Evolutionary conservation across 1,140 invertebrate species (phyloP).

Genomic region (Orchesella cincta): DNA sequence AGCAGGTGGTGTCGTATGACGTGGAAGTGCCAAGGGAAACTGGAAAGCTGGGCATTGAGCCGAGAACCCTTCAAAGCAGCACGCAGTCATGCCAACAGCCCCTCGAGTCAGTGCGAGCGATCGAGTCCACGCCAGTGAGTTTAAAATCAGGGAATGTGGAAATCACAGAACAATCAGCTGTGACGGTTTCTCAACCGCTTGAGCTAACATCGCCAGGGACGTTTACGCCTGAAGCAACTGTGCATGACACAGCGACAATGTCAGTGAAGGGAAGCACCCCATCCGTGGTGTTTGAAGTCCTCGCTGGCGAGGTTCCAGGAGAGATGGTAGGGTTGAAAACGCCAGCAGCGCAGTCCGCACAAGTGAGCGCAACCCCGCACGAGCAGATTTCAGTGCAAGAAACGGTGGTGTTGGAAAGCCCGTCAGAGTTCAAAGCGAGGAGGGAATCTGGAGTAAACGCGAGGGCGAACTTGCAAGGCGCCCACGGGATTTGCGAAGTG

Average conservation of each 20-base stretch:
- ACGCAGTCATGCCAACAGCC: not conserved
- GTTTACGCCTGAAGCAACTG: not conserved
- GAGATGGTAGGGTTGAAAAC: not conserved
- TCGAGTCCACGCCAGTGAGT: not conserved
- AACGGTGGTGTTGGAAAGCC: not conserved
- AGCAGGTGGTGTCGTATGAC: too few species aligned
- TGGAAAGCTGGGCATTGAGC: not conserved
- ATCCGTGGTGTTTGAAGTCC: not conserved
- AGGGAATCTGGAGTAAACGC: too few species aligned
- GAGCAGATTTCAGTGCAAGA: not conserved
- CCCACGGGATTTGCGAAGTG: too few species aligned
- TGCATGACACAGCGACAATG: not conserved
- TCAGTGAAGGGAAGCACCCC: not conserved
- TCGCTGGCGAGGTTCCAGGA: not conserved
- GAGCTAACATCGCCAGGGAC: not conserved
- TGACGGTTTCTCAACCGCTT: not conserved
- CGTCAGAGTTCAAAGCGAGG: not conserved
- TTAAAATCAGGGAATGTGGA: not conserved
- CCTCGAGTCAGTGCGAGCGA: not conserved
- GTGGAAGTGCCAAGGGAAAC: not conserved
- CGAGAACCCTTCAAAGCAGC: not conserved
- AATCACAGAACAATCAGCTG: not conserved
- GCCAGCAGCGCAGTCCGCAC: not conserved
- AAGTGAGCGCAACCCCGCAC: not conserved
- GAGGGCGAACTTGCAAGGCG: too few species aligned